Percentiles rank a stretch among this genome's conserved stretches.
Conservation (phyloP, 2,888 invertebrate genomes). For the Molanna angustata region DNA sequence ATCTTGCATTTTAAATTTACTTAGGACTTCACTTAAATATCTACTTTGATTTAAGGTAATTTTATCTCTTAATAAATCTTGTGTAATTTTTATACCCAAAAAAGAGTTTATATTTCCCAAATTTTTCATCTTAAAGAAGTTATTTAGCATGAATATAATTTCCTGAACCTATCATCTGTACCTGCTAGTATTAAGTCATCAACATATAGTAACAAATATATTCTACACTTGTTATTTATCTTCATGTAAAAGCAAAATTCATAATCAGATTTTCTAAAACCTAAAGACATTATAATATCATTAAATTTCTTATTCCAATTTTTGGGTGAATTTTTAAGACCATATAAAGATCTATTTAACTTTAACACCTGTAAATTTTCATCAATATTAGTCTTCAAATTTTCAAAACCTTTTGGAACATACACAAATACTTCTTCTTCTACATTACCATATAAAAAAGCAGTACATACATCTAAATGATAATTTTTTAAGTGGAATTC, state of each 20-base stretch:
- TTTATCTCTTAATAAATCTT: background rate
- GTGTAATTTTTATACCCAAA: background rate
- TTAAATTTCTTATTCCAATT: no score
- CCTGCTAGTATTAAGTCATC: no score
- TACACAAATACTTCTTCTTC: background rate
- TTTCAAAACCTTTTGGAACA: no score
- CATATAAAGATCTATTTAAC: background rate
- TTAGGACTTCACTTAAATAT: no score
- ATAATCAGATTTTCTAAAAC: background rate
- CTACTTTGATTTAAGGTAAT: background rate
- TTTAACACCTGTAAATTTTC: background rate
- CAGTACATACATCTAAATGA: no score
- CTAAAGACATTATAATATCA: background rate
- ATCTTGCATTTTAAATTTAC: no score
- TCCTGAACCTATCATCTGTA: no score
- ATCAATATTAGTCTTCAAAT: background rate
- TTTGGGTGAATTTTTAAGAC: no score
- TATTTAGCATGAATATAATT: no score
- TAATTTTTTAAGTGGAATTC: background rate
- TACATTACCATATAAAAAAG: no score
- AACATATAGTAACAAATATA: background rate
- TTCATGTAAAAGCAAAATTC: no score
- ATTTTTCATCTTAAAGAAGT: background rate
- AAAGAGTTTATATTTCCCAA: background rate
- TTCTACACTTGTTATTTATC: background rate